A percentile compares a stretch with the other conserved stretches of the same genome.
Conservation (phyloP, 2,888 invertebrate species). For the Temnothorax unifasciatus region DNA sequence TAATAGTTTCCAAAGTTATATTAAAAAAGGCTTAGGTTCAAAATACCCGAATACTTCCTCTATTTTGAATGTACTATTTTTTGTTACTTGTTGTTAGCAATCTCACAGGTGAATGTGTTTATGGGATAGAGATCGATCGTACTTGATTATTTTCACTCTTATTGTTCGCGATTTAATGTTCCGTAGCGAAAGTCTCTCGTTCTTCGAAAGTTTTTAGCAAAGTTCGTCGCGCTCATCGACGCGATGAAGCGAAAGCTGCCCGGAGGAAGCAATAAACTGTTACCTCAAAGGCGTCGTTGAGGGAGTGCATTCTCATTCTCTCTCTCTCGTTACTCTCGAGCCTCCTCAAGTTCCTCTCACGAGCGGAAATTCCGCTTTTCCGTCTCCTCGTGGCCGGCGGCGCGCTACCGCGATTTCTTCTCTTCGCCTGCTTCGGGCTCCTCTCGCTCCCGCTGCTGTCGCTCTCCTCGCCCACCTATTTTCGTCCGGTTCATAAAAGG, state of each 20-base stretch:
- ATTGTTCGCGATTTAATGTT: slow-evolving; percentile 1
- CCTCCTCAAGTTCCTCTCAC: slow-evolving; percentile 94
- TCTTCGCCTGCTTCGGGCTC: slow-evolving; percentile 85
- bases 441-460: slow-evolving; percentile 85
- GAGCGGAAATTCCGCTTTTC: slow-evolving; percentile 92
- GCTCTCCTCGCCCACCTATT: slow-evolving; percentile 85
- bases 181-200: slow-evolving; percentile 6
- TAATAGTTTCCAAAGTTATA: too few species aligned
- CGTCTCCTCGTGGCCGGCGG: slow-evolving; percentile 88
- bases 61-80: neutral
- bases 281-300: slow-evolving; percentile 96
- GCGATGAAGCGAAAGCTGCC: neutral
- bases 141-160: neutral
- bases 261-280: slow-evolving; percentile 39
- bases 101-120: neutral
- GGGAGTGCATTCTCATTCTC: slow-evolving; percentile 96
- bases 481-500: slow-evolving; percentile 32
- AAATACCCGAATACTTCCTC: too few species aligned
- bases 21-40: too few species aligned
- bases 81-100: too few species aligned
- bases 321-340: slow-evolving; percentile 97
- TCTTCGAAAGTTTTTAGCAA: slow-evolving; percentile 26
- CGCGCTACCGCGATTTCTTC: slow-evolving; percentile 82
- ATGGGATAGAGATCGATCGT: neutral
- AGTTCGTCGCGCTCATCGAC: slow-evolving; percentile 28